These are phyloP conservation scores for Erebia aethiops DNA, from an alignment of 2,888 invertebrate species.

Conservation along the genomic window DNA sequence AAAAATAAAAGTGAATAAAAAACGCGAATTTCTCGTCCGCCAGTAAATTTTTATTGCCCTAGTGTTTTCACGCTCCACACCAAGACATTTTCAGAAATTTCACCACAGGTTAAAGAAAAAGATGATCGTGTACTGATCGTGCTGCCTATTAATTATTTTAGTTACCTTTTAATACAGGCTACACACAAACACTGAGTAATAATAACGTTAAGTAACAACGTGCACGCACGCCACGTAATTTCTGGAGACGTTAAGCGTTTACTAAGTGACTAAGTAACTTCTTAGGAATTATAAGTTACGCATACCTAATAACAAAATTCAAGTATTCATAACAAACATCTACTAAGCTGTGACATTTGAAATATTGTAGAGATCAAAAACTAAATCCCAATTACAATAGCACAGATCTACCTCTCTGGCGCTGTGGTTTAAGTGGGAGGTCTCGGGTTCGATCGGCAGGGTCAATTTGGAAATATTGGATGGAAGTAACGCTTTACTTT, in stretches of 20 bases:
- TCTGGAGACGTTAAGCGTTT: constrained; percentile 8
- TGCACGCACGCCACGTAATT: constrained; percentile 6
- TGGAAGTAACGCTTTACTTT: no score
- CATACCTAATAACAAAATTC: neutral
- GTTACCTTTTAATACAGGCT: neutral
- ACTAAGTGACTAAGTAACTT: constrained; percentile 6
- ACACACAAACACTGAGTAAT: neutral
- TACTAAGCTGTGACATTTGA: neutral
- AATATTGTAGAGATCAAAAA: neutral
- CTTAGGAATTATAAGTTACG: constrained; percentile 5
- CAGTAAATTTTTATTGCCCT: no score
- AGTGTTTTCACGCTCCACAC: no score
- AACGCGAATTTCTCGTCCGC: no score
- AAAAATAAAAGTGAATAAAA: no score
- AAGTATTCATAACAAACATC: neutral
- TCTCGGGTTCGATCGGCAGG: no score
- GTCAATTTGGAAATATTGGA: no score
- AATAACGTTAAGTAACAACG: constrained; percentile 1
- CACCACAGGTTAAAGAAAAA: no score
- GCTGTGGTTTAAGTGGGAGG: no score
- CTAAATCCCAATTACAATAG: neutral
- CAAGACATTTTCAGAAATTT: neutral
- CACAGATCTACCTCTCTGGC: no score
- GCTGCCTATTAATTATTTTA: neutral
- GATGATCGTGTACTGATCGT: no score